A percentile compares a stretch with the other conserved stretches of the same genome.
Conservation (phyloP, 1,140 invertebrate genomes). For the Drosophila obscura region DNA sequence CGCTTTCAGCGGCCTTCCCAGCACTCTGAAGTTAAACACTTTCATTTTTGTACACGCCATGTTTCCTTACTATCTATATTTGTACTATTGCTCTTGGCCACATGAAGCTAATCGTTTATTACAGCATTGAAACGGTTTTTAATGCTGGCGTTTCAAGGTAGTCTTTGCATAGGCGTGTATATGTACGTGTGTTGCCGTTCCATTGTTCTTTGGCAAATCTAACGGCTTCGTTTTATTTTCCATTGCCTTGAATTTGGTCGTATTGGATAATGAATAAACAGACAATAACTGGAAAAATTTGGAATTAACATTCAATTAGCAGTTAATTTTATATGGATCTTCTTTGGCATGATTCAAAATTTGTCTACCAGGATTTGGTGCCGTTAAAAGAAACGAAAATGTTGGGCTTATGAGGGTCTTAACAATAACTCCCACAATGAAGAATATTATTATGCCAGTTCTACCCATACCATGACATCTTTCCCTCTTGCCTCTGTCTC, state of each 20-base stretch:
- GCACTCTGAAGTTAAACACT: slow-evolving; percentile 25
- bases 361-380: too few relatives aligned
- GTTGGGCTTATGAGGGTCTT: too few relatives aligned
- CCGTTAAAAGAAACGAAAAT: too few relatives aligned
- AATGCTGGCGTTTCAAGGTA: slow-evolving; percentile 50
- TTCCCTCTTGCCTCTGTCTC: background rate
- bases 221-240: slow-evolving; percentile 12
- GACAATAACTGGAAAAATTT: too few relatives aligned
- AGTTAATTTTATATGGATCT: too few relatives aligned
- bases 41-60: slow-evolving; percentile 24
- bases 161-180: slow-evolving; percentile 19
- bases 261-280: background rate
- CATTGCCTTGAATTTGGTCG: slow-evolving; percentile 11
- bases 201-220: slow-evolving; percentile 43
- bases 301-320: too few relatives aligned
- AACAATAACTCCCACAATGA: too few relatives aligned
- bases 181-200: slow-evolving; percentile 9
- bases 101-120: slow-evolving; percentile 40
- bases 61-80: background rate
- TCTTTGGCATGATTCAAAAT: too few relatives aligned
- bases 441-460: too few relatives aligned
- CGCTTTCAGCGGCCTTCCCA: slow-evolving; percentile 44
- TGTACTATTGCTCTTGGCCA: slow-evolving; percentile 15
- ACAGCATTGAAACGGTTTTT: slow-evolving; percentile 39
- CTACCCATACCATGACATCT: too few relatives aligned